Evolutionary conservation across 1,140 invertebrate species (phyloP).

Genomic region (Halictus rubicundus): DNA sequence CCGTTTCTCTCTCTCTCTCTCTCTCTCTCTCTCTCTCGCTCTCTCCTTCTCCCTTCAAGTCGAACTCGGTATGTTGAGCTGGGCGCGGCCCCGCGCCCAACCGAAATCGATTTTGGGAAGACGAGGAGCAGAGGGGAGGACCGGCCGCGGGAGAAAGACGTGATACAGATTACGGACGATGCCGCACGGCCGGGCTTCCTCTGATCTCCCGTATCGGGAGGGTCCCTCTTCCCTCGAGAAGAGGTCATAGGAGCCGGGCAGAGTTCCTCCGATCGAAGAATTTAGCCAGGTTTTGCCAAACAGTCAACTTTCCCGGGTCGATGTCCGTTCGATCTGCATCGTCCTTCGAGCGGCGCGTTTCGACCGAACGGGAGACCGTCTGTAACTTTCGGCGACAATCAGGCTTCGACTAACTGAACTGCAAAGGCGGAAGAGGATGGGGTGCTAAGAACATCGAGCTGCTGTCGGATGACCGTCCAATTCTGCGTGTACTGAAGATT

Average conservation of each 20-base stretch:
- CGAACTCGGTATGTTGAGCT: slow-evolving; percentile 70
- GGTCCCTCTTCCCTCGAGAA: slow-evolving; percentile 46
- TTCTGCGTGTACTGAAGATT: too few relatives aligned
- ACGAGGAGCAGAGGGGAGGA: slow-evolving; percentile 67
- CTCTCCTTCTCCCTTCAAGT: slow-evolving; percentile 41
- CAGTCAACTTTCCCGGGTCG: too few relatives aligned
- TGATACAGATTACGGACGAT: slow-evolving; percentile 73
- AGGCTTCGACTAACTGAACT: too few relatives aligned
- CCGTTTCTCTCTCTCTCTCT: neutral
- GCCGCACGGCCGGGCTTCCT: slow-evolving; percentile 65
- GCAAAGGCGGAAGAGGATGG: too few relatives aligned
- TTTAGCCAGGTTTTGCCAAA: too few relatives aligned
- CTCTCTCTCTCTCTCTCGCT: slow-evolving; percentile 23
- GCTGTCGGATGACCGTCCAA: too few relatives aligned
- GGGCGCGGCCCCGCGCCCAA: slow-evolving; percentile 73
- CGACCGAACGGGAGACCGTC: too few relatives aligned
- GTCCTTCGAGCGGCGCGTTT: too few relatives aligned
- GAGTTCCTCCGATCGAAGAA: neutral
- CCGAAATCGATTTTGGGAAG: slow-evolving; percentile 79
- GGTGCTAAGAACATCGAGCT: too few relatives aligned
- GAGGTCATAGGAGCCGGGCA: slow-evolving; percentile 39
- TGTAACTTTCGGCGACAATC: too few relatives aligned
- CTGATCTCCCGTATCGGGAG: slow-evolving; percentile 70
- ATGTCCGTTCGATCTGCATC: too few relatives aligned
- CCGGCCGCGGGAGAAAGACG: slow-evolving; percentile 62